Evolutionary conservation across 1,140 invertebrate genomes (phyloP).

Genomic region (Galleria mellonella): DNA sequence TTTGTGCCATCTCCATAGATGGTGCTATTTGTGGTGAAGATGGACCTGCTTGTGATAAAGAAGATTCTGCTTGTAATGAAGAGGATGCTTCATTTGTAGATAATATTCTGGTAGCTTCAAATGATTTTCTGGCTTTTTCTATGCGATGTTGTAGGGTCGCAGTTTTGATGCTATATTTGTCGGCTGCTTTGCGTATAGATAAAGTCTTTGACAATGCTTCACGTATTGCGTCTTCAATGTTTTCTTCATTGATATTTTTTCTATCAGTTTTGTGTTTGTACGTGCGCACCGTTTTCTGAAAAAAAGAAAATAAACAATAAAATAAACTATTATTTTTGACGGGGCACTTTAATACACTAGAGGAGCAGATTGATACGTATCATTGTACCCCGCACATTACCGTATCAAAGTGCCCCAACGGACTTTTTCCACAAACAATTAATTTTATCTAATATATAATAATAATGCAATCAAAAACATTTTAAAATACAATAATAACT

Average conservation of each 20-base stretch:
- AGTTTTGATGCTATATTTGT: slow-evolving; percentile 12
- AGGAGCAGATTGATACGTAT: too few relatives aligned
- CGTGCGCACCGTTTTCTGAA: too few relatives aligned
- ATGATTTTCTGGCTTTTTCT: slow-evolving; percentile 12
- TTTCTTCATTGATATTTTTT: neutral
- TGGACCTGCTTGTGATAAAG: neutral
- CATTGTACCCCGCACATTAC: slow-evolving; percentile 20
- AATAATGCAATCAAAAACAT: slow-evolving; percentile 14
- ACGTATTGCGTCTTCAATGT: neutral
- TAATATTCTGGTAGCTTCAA: neutral
- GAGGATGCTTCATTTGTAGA: neutral
- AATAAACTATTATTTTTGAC: slow-evolving; percentile 1
- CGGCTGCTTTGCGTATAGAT: slow-evolving; percentile 11
- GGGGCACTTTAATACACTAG: slow-evolving; percentile 11
- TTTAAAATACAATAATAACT: slow-evolving; percentile 12
- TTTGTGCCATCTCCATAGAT: too few relatives aligned
- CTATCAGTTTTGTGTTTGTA: too few relatives aligned
- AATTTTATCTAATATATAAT: slow-evolving; percentile 15
- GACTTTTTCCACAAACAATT: slow-evolving; percentile 18
- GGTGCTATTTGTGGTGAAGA: neutral
- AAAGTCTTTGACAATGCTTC: neutral
- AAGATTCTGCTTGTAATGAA: slow-evolving; percentile 1
- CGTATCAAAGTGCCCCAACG: slow-evolving; percentile 19
- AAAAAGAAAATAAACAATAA: too few relatives aligned
- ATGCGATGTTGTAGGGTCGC: slow-evolving; percentile 16